phyloP scores from a whole-genome alignment of 2,113 vertebrate genomes.

The Syrmaticus mikado region DNA sequence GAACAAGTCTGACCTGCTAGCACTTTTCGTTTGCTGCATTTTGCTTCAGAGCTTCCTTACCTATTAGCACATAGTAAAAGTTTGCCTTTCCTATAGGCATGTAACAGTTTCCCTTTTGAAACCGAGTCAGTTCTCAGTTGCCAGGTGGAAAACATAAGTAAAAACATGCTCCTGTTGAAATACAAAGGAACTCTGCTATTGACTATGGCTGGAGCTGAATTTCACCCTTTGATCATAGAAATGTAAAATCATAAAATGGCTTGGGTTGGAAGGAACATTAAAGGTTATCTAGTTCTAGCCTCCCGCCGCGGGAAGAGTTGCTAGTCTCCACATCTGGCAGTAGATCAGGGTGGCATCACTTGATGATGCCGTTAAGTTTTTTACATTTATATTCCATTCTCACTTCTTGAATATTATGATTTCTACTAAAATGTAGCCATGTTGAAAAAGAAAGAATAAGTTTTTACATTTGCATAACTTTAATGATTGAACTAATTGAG shows the following conservation, averaged over 20 bases:
- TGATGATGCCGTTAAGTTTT: not conserved
- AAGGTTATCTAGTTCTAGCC: no score
- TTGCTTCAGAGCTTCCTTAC: not conserved
- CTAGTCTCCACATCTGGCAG: no score
- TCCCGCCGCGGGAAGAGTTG: no score
- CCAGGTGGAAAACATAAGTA: not conserved
- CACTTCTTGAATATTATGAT: not conserved
- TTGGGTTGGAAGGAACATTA: no score
- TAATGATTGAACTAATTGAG: constrained; percentile 38
- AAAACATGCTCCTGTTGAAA: not conserved
- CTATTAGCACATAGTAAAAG: not conserved
- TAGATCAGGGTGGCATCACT: no score
- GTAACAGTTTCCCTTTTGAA: not conserved
- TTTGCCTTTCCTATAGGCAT: not conserved
- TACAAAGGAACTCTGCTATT: not conserved
- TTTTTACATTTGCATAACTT: constrained; percentile 52
- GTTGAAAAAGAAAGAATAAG: not conserved
- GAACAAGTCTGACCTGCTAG: not conserved
- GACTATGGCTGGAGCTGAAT: constrained; percentile 35
- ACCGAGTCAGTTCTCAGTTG: not conserved
- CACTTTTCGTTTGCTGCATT: not conserved
- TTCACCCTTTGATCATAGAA: not conserved
- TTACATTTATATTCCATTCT: constrained; percentile 9
- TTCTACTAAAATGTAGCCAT: not conserved
- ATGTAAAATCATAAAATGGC: no score